Evolutionary conservation across 1,140 invertebrate species (phyloP).

Genomic region (Ceratitis capitata): DNA sequence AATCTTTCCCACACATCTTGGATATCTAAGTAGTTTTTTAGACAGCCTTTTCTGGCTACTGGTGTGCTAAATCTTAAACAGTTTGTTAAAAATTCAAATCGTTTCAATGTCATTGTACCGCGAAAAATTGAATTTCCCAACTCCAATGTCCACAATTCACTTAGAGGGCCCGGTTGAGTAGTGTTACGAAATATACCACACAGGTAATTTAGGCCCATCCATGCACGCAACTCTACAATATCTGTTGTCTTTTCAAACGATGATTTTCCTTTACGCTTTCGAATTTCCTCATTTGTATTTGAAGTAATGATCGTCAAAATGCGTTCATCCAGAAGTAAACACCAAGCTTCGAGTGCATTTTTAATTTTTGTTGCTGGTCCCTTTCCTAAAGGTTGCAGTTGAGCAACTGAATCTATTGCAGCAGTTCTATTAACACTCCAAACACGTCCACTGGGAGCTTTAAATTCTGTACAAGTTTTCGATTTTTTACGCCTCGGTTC

Average conservation of each 20-base stretch:
- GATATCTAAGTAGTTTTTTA: not conserved
- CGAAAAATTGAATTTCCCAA: slow-evolving; percentile 55
- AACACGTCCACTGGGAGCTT: not conserved
- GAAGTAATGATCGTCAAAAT: not conserved
- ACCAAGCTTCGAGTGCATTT: not conserved
- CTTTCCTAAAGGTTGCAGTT: not conserved
- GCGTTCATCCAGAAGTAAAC: not conserved
- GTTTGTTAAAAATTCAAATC: slow-evolving; percentile 50
- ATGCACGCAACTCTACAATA: slow-evolving; percentile 53
- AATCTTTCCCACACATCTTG: slow-evolving; percentile 52
- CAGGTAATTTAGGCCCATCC: slow-evolving; percentile 52
- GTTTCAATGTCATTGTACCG: slow-evolving; percentile 52
- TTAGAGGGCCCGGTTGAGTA: slow-evolving; percentile 48
- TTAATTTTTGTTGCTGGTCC: not conserved
- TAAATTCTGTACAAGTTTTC: not conserved
- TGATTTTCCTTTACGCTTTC: not conserved
- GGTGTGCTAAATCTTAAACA: slow-evolving; percentile 39
- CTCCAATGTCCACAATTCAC: slow-evolving; percentile 57
- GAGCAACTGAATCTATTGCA: not conserved
- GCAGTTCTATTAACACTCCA: not conserved
- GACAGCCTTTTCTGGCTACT: not conserved
- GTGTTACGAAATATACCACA: slow-evolving; percentile 56
- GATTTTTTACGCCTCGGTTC: not conserved
- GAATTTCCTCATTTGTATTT: not conserved
- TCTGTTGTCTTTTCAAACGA: slow-evolving; percentile 45